Conservation (phyloP, 30 jellyfish, hydroid and myxozoan species). For the Chironex yamaguchii region DNA sequence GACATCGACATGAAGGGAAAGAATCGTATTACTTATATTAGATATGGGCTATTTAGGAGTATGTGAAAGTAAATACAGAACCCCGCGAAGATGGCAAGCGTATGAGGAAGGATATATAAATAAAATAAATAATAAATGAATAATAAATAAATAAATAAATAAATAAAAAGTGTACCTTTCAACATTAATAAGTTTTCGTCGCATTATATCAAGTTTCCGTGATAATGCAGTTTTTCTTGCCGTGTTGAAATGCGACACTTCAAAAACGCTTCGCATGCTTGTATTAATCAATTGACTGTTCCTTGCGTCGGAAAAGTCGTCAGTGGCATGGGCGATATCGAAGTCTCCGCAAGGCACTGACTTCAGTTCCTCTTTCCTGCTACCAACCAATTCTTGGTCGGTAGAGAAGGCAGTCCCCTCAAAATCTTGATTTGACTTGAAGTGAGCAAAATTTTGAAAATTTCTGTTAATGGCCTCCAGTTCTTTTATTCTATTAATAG, state of each 20-base stretch:
- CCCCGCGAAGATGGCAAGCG: too few relatives aligned
- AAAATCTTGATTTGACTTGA: too few relatives aligned
- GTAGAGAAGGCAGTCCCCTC: constrained; percentile 58
- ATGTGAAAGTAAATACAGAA: too few relatives aligned
- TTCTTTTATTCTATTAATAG: constrained; percentile 70
- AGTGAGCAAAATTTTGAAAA: constrained; percentile 54
- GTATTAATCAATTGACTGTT: neutral
- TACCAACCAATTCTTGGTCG: neutral
- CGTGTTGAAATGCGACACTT: neutral
- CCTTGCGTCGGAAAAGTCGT: neutral
- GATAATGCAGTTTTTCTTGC: neutral
- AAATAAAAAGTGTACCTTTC: too few relatives aligned
- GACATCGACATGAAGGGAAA: too few relatives aligned
- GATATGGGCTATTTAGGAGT: too few relatives aligned
- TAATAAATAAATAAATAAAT: too few relatives aligned
- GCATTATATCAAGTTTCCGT: neutral
- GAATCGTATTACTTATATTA: too few relatives aligned
- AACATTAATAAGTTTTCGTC: constrained; percentile 51
- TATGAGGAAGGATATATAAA: too few relatives aligned
- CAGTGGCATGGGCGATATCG: neutral
- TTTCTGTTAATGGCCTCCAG: constrained; percentile 65
- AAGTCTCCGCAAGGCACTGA: too few relatives aligned
- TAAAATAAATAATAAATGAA: too few relatives aligned
- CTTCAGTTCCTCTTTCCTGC: too few relatives aligned
- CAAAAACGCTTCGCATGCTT: neutral